Conservation (phyloP, 2,113 vertebrate species). For the Phoenicopterus ruber region DNA sequence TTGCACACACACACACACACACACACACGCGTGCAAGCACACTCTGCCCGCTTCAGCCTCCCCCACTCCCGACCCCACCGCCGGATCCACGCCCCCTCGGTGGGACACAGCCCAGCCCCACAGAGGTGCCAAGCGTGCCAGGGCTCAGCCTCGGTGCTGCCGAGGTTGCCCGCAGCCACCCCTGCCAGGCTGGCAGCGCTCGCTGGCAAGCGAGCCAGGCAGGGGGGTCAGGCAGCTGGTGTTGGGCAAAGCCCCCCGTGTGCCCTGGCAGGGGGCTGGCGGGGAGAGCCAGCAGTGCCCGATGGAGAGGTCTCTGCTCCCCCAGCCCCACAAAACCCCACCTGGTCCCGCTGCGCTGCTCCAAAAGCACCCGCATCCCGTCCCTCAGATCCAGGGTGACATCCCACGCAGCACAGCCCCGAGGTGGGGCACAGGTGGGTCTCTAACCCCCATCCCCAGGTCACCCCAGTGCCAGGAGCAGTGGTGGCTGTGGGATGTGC, state of each 20-base stretch:
- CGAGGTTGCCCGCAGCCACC: accelerated
- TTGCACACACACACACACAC: too few species aligned
- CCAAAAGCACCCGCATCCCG: neutral
- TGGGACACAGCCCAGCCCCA: neutral
- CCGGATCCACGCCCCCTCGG: neutral
- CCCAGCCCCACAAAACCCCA: accelerated
- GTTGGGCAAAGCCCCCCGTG: accelerated
- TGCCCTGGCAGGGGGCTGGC: neutral
- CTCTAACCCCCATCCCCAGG: neutral
- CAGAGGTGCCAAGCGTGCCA: neutral
- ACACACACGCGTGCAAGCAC: accelerated
- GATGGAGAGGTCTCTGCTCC: neutral
- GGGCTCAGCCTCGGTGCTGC: neutral
- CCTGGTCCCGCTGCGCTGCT: neutral
- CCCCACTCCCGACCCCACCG: accelerated
- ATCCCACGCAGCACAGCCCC: accelerated
- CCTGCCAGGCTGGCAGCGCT: neutral
- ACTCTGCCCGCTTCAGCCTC: accelerated
- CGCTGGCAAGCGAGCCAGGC: accelerated
- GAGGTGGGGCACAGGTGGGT: neutral
- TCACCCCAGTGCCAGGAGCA: accelerated
- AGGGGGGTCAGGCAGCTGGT: accelerated
- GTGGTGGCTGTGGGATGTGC: neutral
- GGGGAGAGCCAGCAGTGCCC: neutral
- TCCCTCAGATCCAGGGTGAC: too few species aligned